Conservation (phyloP, 1,140 invertebrate species). For the Holotrichia oblita region DNA sequence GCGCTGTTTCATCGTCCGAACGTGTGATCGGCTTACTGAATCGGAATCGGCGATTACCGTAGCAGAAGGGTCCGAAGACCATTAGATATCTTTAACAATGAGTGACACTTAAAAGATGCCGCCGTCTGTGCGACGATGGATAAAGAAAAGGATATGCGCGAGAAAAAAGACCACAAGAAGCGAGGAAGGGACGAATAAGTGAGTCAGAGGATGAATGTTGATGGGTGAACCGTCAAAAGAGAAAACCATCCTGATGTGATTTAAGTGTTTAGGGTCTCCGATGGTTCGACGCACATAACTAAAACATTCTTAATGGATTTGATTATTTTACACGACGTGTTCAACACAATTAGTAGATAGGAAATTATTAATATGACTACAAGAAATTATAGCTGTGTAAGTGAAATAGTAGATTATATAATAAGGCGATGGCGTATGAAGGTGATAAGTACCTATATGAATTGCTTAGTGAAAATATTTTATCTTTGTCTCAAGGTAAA, state of each 20-base stretch:
- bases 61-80: background rate
- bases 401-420: no score
- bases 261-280: conserved; percentile 24
- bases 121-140: conserved; percentile 29
- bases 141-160: conserved; percentile 25
- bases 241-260: conserved; percentile 2
- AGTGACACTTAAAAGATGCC: conserved; percentile 26
- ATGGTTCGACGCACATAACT: background rate
- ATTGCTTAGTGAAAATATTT: no score
- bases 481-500: no score
- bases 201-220: conserved; percentile 9
- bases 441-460: no score
- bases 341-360: conserved; percentile 11
- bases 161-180: background rate
- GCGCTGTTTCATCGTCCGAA: conserved; percentile 18
- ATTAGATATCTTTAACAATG: conserved; percentile 35
- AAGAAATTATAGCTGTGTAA: no score
- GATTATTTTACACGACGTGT: background rate
- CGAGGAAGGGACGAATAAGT: background rate
- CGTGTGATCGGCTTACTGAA: conserved; percentile 22
- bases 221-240: background rate
- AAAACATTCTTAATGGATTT: conserved; percentile 26
- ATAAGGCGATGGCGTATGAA: no score
- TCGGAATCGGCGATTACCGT: conserved; percentile 28
- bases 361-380: no score